Evolutionary conservation across 1,140 invertebrate species (phyloP).

Genomic region (Euglossa dilemma): DNA sequence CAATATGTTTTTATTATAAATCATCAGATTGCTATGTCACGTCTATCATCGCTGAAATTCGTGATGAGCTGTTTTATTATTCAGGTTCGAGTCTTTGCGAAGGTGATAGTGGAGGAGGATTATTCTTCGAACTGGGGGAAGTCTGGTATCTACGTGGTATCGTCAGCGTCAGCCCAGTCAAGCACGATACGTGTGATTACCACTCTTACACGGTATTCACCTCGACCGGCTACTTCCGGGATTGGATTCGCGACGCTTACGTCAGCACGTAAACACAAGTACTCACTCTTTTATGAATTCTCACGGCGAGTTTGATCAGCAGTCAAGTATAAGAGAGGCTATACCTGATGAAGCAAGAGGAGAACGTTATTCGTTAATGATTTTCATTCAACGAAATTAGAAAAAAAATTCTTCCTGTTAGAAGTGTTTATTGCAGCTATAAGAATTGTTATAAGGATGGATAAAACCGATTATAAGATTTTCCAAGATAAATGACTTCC

Average conservation of each 20-base stretch:
- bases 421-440: no score
- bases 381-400: neutral
- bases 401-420: no score
- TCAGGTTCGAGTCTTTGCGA: conserved; percentile 70
- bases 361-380: neutral
- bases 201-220: conserved; percentile 72
- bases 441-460: no score
- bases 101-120: conserved; percentile 73
- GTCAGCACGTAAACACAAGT: conserved; percentile 18
- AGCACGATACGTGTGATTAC: conserved; percentile 62
- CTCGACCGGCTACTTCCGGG: conserved; percentile 60
- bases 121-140: conserved; percentile 64
- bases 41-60: neutral
- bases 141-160: conserved; percentile 72
- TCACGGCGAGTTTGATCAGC: neutral
- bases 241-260: conserved; percentile 63
- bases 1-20: no score
- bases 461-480: no score
- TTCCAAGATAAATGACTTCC: no score
- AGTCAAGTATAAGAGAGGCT: neutral
- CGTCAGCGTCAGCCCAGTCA: conserved; percentile 70
- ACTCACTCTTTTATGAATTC: neutral
- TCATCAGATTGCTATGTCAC: neutral
- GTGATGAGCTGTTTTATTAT: conserved; percentile 11
- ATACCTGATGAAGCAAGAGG: neutral